These are phyloP conservation scores for Ectobius pallidus DNA, from an alignment of 2,888 invertebrate genomes.

Conservation along the genomic window DNA sequence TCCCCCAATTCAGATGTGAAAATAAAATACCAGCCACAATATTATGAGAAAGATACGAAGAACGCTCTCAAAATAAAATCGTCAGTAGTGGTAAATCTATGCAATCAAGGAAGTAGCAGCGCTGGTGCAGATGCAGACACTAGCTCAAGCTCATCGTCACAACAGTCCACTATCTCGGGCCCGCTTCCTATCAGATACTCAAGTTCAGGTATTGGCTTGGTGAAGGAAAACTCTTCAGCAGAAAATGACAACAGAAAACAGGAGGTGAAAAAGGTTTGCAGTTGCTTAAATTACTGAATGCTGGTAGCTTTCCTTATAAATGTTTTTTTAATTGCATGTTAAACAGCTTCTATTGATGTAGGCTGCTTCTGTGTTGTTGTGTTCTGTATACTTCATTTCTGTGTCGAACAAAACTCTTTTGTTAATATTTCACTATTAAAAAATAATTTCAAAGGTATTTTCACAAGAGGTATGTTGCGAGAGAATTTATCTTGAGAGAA, in stretches of 20 bases:
- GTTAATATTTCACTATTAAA: too few species aligned
- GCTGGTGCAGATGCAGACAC: slow-evolving; percentile 27
- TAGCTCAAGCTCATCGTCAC: slow-evolving; percentile 35
- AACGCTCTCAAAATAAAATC: background rate
- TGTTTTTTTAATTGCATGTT: too few species aligned
- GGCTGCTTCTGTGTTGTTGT: too few species aligned
- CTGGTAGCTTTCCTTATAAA: too few species aligned
- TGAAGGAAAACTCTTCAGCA: background rate
- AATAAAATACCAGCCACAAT: background rate
- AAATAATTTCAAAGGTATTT: too few species aligned
- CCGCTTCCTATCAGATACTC: slow-evolving; percentile 15
- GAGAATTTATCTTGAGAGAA: too few species aligned
- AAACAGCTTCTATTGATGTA: too few species aligned
- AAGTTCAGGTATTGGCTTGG: background rate
- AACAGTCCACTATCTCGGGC: slow-evolving; percentile 37
- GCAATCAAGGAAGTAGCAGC: slow-evolving; percentile 13
- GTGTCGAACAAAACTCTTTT: too few species aligned
- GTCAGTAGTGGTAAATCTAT: background rate
- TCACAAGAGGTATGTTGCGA: too few species aligned
- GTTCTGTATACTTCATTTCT: too few species aligned
- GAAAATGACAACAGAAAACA: slow-evolving; percentile 16
- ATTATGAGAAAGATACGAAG: slow-evolving; percentile 1
- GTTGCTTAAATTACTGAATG: background rate
- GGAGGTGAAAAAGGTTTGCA: slow-evolving; percentile 15
- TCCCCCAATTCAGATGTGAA: slow-evolving; percentile 27